Percentiles rank a stretch among this genome's conserved stretches.
Evolutionary conservation across 2,113 vertebrate genomes (phyloP).

Genomic region (Nothobranchius kuhntae): DNA sequence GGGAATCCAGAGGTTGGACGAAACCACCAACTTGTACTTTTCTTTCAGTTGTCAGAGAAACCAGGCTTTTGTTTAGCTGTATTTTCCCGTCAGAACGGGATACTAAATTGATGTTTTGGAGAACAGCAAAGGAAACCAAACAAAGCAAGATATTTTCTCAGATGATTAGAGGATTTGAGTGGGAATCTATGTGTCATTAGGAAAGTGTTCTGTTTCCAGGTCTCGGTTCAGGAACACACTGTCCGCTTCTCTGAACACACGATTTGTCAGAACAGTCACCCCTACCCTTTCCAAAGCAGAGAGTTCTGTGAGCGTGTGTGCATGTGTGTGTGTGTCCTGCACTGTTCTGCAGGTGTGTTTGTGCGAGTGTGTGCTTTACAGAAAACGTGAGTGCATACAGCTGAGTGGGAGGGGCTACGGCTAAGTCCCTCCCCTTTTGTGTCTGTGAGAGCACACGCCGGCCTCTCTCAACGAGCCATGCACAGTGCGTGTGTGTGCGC

Average conservation of each 20-base stretch:
- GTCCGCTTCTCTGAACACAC: constrained; percentile 61
- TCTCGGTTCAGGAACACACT: constrained; percentile 33
- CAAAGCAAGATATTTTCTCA: constrained; percentile 27
- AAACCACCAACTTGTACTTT: constrained; percentile 24
- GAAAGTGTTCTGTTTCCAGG: constrained; percentile 46
- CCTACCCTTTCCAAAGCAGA: constrained; percentile 39
- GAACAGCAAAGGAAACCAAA: constrained; percentile 24
- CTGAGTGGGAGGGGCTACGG: constrained; percentile 67
- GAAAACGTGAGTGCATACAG: constrained; percentile 66
- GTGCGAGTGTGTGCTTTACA: constrained; percentile 32
- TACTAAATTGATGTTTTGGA: constrained; percentile 29
- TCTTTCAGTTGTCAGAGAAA: constrained; percentile 41
- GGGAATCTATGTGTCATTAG: constrained; percentile 63
- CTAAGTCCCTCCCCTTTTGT: constrained; percentile 39
- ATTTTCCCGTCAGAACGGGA: constrained; percentile 12
- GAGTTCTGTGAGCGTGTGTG: constrained; percentile 34
- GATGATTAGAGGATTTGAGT: constrained; percentile 33
- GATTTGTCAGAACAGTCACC: constrained; percentile 52
- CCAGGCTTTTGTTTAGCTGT: constrained; percentile 14
- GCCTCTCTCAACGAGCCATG: constrained; percentile 29
- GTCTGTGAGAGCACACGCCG: constrained; percentile 17
- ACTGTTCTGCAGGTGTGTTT: constrained; percentile 54
- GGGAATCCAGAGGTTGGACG: constrained; percentile 11
- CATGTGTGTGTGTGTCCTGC: constrained; percentile 31
- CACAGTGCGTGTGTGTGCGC: constrained; percentile 28